Percentiles rank a stretch among this genome's conserved stretches.
These are phyloP conservation scores for Toxonevra muliebris DNA, from an alignment of 2,888 invertebrate genomes.

Conservation along the genomic window DNA sequence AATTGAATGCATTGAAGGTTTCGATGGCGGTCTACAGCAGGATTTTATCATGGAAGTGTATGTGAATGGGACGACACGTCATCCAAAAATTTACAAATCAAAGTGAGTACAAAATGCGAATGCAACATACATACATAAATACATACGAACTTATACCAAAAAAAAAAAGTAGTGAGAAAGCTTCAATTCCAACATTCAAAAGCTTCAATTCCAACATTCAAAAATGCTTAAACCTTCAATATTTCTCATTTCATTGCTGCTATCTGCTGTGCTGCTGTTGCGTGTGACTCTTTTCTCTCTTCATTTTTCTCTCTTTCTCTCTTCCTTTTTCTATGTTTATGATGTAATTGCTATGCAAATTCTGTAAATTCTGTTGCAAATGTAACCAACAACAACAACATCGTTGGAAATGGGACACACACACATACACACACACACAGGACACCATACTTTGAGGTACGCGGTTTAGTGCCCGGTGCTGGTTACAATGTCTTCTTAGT, in stretches of 20 bases:
- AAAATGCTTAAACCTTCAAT: neutral
- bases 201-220: neutral
- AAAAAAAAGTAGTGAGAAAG: too few relatives aligned
- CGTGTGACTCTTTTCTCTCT: neutral
- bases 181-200: too few relatives aligned
- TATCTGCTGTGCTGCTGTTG: neutral
- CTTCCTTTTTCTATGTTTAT: too few relatives aligned
- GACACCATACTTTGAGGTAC: slow-evolving; percentile 73
- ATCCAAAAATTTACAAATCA: slow-evolving; percentile 64
- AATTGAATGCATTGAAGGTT: slow-evolving; percentile 79
- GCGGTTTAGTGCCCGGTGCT: slow-evolving; percentile 74
- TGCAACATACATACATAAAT: neutral
- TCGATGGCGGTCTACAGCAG: slow-evolving; percentile 79
- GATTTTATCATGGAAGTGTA: slow-evolving; percentile 78
- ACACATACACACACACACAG: slow-evolving; percentile 42
- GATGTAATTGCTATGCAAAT: neutral
- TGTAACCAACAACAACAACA: slow-evolving; percentile 1
- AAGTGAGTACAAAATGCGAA: slow-evolving; percentile 55
- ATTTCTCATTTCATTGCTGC: slow-evolving; percentile 9
- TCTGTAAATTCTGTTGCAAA: too few relatives aligned
- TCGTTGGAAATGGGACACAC: slow-evolving; percentile 11
- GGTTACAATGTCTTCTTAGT: slow-evolving; percentile 75
- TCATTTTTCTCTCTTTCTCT: neutral
- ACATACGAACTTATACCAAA: too few relatives aligned
- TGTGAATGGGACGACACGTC: slow-evolving; percentile 65